Percentiles rank a stretch among this genome's conserved stretches.
phyloP scores from a whole-genome alignment of 2,113 vertebrate genomes.

The Pycnonotus jocosus region DNA sequence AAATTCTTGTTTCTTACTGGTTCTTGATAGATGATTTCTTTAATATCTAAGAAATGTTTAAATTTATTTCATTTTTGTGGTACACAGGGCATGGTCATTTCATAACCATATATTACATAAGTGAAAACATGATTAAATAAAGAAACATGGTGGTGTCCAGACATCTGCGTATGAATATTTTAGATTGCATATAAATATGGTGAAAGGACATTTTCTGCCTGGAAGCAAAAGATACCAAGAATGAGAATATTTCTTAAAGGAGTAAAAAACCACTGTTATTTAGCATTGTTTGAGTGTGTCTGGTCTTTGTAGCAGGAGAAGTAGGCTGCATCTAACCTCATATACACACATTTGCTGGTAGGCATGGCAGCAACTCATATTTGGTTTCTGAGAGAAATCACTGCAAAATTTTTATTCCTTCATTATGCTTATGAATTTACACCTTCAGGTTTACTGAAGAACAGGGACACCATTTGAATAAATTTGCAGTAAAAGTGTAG shows the following conservation, averaged over 20 bases:
- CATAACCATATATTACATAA: neutral
- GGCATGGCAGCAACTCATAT: neutral
- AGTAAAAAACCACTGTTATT: rapidly evolving
- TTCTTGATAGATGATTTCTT: neutral
- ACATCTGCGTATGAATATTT: neutral
- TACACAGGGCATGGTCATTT: neutral
- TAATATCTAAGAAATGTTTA: neutral
- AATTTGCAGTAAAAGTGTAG: neutral
- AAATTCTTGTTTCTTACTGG: neutral
- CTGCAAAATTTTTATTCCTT: neutral
- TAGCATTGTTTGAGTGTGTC: neutral
- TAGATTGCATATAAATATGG: neutral
- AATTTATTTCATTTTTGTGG: neutral
- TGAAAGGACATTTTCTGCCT: neutral
- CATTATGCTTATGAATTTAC: neutral
- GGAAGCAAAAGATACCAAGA: neutral
- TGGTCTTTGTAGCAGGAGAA: neutral
- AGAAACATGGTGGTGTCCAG: neutral
- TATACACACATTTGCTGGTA: neutral
- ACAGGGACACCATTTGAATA: neutral
- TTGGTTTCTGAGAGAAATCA: neutral
- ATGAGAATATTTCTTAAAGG: neutral
- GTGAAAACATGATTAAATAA: neutral
- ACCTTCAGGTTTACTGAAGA: neutral
- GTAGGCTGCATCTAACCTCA: neutral